phyloP scores from a whole-genome alignment of 2,888 invertebrate species.

The Pollenia amentaria region DNA sequence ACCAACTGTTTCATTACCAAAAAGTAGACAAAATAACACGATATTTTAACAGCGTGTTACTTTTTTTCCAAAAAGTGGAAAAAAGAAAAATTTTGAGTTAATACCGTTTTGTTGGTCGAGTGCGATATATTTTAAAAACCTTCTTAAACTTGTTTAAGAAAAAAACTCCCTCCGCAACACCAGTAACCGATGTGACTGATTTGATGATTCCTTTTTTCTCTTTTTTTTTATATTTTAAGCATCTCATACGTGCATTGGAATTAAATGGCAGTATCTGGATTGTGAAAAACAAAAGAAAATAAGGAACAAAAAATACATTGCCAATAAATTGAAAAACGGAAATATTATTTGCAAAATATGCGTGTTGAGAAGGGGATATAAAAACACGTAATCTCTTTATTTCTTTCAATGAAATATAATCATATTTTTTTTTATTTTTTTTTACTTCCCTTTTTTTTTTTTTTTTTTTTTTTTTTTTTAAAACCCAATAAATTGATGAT shows the following conservation, averaged over 20 bases:
- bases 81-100: too few relatives aligned
- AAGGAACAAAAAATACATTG: conserved; percentile 50
- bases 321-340: conserved; percentile 67
- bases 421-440: conserved; percentile 45
- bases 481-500: conserved; percentile 35
- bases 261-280: conserved; percentile 53
- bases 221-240: conserved; percentile 39
- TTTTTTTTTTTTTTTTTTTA: conserved; percentile 25
- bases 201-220: conserved; percentile 18
- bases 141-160: neutral
- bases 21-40: too few relatives aligned
- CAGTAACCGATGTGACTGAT: conserved; percentile 10
- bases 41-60: too few relatives aligned
- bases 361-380: conserved; percentile 39
- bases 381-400: conserved; percentile 69
- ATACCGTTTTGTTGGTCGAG: too few relatives aligned
- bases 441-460: conserved; percentile 15
- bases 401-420: conserved; percentile 49
- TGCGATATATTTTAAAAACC: too few relatives aligned
- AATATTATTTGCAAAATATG: conserved; percentile 61
- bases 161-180: neutral
- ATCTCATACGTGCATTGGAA: conserved; percentile 66
- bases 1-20: too few relatives aligned
- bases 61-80: too few relatives aligned
- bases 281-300: neutral